These are phyloP conservation scores for Ambastaia sidthimunki DNA, from an alignment of 2,797 vertebrate genomes.

Conservation along the genomic window DNA sequence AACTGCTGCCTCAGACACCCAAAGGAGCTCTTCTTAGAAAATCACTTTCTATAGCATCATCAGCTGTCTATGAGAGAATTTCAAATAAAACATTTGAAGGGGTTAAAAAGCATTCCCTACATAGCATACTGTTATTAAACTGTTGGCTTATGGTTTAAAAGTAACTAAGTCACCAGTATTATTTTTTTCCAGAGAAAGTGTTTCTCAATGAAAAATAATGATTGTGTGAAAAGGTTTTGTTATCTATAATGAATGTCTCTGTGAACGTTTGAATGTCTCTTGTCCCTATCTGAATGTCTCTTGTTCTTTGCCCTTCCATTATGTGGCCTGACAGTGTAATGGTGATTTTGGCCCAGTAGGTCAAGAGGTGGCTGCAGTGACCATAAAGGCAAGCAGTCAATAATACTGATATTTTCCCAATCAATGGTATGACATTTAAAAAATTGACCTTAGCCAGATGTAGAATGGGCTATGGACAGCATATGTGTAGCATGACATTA, in stretches of 20 bases:
- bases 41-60: slow-evolving; percentile 23
- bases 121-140: slow-evolving; percentile 26
- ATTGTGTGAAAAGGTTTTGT: slow-evolving; percentile 19
- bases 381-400: slow-evolving; percentile 57
- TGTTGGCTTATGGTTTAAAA: slow-evolving; percentile 13
- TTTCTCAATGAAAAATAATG: slow-evolving; percentile 23
- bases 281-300: too few species aligned
- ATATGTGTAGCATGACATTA: slow-evolving; percentile 42
- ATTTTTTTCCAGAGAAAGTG: slow-evolving; percentile 4
- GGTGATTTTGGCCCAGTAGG: slow-evolving; percentile 53
- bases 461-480: slow-evolving; percentile 52
- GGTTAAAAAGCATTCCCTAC: slow-evolving; percentile 1
- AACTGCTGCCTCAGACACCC: slow-evolving; percentile 52
- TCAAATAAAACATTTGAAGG: slow-evolving; percentile 37
- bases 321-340: slow-evolving; percentile 55
- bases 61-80: slow-evolving; percentile 4
- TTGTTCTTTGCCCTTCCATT: slow-evolving; percentile 48
- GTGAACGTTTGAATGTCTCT: too few species aligned
- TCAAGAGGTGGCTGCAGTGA: slow-evolving; percentile 57
- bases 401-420: slow-evolving; percentile 55
- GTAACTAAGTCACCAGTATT: neutral
- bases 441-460: slow-evolving; percentile 63
- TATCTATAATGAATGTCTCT: slow-evolving; percentile 41
- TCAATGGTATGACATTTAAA: slow-evolving; percentile 61
- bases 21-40: slow-evolving; percentile 27